These are phyloP conservation scores for Drosophila lacteicornis DNA, from an alignment of 1,140 invertebrate genomes.

Conservation along the genomic window DNA sequence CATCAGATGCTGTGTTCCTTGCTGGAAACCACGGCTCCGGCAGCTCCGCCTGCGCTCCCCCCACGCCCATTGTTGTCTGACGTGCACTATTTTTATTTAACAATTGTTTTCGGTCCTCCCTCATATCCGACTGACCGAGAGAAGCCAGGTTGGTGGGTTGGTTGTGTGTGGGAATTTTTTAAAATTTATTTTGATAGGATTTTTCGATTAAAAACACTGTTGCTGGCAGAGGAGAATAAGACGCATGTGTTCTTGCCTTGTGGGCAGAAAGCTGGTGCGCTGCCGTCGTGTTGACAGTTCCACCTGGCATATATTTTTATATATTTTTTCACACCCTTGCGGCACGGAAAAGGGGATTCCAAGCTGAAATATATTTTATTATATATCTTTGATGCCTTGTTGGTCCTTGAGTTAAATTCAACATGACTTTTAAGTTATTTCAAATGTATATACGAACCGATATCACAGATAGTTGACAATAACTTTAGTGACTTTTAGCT, in stretches of 20 bases:
- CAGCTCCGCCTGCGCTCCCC: no score
- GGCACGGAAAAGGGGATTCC: not conserved
- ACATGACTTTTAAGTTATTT: no score
- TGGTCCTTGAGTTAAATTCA: not conserved
- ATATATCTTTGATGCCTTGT: not conserved
- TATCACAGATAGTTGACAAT: conserved; percentile 10
- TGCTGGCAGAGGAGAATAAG: conserved; percentile 13
- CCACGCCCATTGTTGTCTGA: conserved; percentile 3
- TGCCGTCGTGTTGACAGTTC: not conserved
- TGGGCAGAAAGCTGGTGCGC: not conserved
- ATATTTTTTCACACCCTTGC: not conserved
- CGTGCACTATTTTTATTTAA: conserved; percentile 31
- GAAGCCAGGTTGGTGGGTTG: not conserved
- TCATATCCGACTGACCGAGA: not conserved
- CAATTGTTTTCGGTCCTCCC: conserved; percentile 2
- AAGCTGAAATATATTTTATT: not conserved
- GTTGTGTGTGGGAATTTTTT: conserved; percentile 18
- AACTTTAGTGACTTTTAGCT: conserved; percentile 19
- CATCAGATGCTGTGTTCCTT: conserved; percentile 27
- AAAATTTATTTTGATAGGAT: conserved; percentile 42
- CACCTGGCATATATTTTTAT: not conserved
- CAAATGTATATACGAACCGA: not conserved
- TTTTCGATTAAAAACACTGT: conserved; percentile 63
- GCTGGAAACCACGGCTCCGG: not conserved
- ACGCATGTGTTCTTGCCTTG: conserved; percentile 1